Evolutionary conservation across 2,888 invertebrate genomes (phyloP).

Genomic region (Tetanocera ferruginea): DNA sequence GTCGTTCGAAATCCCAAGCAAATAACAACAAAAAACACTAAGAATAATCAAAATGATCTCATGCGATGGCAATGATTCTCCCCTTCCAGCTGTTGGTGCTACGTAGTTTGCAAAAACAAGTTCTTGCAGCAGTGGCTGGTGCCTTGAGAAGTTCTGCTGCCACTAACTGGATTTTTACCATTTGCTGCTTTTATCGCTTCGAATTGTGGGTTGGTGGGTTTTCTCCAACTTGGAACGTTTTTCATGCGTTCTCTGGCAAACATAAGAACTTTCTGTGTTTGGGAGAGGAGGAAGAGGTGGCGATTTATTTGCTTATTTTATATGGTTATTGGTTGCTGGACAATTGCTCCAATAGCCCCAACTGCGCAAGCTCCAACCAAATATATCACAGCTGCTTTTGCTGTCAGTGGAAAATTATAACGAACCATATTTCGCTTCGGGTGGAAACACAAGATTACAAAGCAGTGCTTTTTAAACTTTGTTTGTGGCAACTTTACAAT

Average conservation of each 20-base stretch:
- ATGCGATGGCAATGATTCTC: neutral
- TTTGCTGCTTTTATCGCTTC: neutral
- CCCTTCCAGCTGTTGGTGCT: neutral
- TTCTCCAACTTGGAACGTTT: neutral
- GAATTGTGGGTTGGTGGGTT: neutral
- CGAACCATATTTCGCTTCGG: neutral
- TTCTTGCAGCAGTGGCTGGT: no score
- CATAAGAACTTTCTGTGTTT: no score
- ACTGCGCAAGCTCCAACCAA: neutral
- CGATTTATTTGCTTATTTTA: no score
- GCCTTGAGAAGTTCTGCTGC: neutral
- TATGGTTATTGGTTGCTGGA: no score
- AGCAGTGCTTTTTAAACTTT: neutral
- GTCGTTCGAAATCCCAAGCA: neutral
- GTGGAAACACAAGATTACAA: neutral
- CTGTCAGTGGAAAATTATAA: neutral
- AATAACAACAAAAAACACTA: neutral
- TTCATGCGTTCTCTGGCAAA: no score
- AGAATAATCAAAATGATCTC: constrained; percentile 1
- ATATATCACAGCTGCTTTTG: neutral
- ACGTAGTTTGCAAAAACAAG: no score
- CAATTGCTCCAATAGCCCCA: no score
- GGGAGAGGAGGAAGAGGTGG: no score
- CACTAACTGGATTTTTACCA: neutral
- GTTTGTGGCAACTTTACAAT: no score